phyloP scores from a whole-genome alignment of 2,113 vertebrate genomes.

The Oreochromis tanganicae region DNA sequence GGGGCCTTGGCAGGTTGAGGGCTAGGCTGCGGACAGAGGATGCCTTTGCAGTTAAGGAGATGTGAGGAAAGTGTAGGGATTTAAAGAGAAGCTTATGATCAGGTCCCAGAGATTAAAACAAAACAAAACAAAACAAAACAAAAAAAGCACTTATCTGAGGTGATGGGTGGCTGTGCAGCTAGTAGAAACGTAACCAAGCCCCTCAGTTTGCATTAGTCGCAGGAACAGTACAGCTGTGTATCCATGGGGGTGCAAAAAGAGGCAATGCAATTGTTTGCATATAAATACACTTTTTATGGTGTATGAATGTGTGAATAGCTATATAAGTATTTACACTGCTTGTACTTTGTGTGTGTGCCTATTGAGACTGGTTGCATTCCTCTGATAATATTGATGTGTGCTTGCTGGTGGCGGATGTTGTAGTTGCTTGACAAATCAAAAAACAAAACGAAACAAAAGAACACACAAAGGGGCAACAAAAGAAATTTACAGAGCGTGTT shows the following conservation, averaged over 20 bases:
- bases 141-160: background rate
- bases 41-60: background rate
- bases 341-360: background rate
- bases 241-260: background rate
- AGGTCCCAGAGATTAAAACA: background rate
- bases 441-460: background rate
- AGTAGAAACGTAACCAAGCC: background rate
- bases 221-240: background rate
- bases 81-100: background rate
- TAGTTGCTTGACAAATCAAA: background rate
- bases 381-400: background rate
- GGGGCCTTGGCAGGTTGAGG: background rate
- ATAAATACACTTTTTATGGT: constrained; percentile 6
- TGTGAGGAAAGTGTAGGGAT: background rate
- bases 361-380: background rate
- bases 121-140: background rate
- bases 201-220: constrained; percentile 10
- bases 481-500: background rate
- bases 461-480: background rate
- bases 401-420: constrained; percentile 39
- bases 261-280: constrained; percentile 34
- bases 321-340: background rate
- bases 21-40: background rate
- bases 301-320: background rate
- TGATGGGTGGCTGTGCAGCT: background rate